A percentile compares a stretch with the other conserved stretches of the same genome.
Evolutionary conservation across 2,797 vertebrate species (phyloP).

Genomic region (Eleutherodactylus coqui): DNA sequence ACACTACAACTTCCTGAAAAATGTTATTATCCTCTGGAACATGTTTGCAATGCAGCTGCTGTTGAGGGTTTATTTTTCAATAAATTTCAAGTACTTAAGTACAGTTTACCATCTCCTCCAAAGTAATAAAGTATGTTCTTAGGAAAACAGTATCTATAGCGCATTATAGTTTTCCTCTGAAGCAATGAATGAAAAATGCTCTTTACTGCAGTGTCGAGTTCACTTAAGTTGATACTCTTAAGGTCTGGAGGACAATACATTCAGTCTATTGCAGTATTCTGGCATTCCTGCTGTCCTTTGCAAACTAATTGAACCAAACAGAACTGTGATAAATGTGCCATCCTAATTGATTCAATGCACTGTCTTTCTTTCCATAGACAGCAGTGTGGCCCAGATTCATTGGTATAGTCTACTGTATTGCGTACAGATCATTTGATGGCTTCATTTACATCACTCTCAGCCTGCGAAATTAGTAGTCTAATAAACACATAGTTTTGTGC

Average conservation of each 20-base stretch:
- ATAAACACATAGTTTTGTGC: background rate
- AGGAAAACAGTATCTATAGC: slow-evolving; percentile 40
- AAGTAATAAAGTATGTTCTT: slow-evolving; percentile 54
- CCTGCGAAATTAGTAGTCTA: background rate
- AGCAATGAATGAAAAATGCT: slow-evolving; percentile 52
- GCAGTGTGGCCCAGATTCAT: slow-evolving; percentile 39
- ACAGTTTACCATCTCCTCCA: slow-evolving; percentile 39
- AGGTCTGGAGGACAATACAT: background rate
- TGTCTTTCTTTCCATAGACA: slow-evolving; percentile 22
- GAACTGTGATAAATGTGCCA: slow-evolving; percentile 45
- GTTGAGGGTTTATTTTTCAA: slow-evolving; percentile 50
- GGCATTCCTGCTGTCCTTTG: slow-evolving; percentile 33
- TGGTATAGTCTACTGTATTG: slow-evolving; percentile 26
- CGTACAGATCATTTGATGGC: slow-evolving; percentile 17
- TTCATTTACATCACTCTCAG: slow-evolving; percentile 37
- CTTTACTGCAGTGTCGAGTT: slow-evolving; percentile 59
- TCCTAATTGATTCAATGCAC: slow-evolving; percentile 44
- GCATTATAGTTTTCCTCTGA: slow-evolving; percentile 38
- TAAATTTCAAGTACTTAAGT: slow-evolving; percentile 52
- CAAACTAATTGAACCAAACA: slow-evolving; percentile 44
- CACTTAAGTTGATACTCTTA: slow-evolving; percentile 60
- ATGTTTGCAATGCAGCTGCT: slow-evolving; percentile 38
- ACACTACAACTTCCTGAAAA: slow-evolving; percentile 40
- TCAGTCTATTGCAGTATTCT: slow-evolving; percentile 13
- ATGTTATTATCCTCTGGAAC: slow-evolving; percentile 35